Evolutionary conservation across 2,888 invertebrate genomes (phyloP), one percentile per base, ranked within the genome.

Genomic region (Tenthredo amoena): DNA sequence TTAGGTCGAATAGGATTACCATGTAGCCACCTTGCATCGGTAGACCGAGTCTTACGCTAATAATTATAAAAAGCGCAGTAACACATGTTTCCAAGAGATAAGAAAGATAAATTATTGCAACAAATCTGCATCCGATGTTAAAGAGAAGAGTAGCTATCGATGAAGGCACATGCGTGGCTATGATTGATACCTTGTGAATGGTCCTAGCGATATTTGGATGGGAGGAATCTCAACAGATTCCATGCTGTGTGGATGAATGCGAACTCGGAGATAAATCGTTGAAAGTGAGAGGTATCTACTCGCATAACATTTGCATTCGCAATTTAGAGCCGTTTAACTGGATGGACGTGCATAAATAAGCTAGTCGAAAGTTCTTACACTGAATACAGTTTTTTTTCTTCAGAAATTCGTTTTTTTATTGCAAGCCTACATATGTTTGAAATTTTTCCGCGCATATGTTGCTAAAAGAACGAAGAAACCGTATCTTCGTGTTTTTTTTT

Each of bases 231-330:
- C 18, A 68, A 34, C 18, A 34, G 31, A 34, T 15, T 68, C 18
- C 3, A 68, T 31, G 7, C 18, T 18, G 31, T 3, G 5, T 34
- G 68, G 68, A 34, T 34, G 10, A 34, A 68, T 68, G 10, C 2
- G 15, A 68, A 68, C 68, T 6, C 0, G 26, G 31, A 15, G 34
- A 34, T 68, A 12, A 34, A 68, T 62, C 26, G 26, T 21, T 62
- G 26, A 26, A 62, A 62, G 62, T 62, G 9, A 62, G 10, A 26
- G 62, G 62, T 62, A 62, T 26, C 21, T 5, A 62, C 12, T 68
- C 15, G 68, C 31, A 68, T 68, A 68, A 68, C 9, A 68, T 68
- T 68, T 68, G 31, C 34, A 68, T 68, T 68, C 12, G 34, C 65
- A 26, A 26, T 31, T 65, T 26, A 31, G 65, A 65, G 31, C 68